These are phyloP conservation scores for Boulengeromyrus knoepffleri DNA, from an alignment of 2,113 vertebrate species.

Conservation along the genomic window DNA sequence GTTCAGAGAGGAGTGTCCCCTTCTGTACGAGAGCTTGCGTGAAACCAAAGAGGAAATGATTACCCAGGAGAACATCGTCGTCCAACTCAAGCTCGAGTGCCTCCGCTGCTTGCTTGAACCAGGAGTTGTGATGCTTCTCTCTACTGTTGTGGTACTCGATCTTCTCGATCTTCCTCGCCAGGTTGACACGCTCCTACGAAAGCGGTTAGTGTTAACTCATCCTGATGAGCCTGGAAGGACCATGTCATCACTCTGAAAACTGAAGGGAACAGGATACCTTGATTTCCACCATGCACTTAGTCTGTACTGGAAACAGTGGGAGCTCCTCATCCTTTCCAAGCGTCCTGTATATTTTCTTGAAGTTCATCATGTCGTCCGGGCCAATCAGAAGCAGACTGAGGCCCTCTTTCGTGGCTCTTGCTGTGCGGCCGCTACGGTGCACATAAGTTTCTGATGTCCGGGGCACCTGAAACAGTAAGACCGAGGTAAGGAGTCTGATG, in stretches of 20 bases:
- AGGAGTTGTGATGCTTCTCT: conserved; percentile 86
- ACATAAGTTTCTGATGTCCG: conserved; percentile 88
- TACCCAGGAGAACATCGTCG: conserved; percentile 63
- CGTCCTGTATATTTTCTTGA: conserved; percentile 82
- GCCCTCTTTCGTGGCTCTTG: conserved; percentile 79
- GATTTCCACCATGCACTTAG: conserved; percentile 74
- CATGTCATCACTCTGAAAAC: not conserved
- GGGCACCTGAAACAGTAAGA: conserved; percentile 68
- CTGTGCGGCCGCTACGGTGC: conserved; percentile 89
- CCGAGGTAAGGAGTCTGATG: not conserved
- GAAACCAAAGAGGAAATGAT: not conserved
- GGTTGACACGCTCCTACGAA: conserved; percentile 74
- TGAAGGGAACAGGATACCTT: conserved; percentile 59
- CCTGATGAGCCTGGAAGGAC: not conserved
- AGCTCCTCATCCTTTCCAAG: conserved; percentile 82
- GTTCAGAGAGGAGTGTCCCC: not conserved
- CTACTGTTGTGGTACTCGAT: conserved; percentile 80
- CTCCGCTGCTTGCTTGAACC: conserved; percentile 82
- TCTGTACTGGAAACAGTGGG: conserved; percentile 79
- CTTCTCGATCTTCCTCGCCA: conserved; percentile 85
- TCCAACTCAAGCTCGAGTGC: conserved; percentile 87
- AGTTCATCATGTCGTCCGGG: conserved; percentile 83
- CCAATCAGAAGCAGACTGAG: conserved; percentile 83
- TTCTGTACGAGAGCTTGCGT: not conserved
- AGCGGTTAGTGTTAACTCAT: not conserved